These are phyloP conservation scores for Cryptoleucopteryx plumbea DNA, from an alignment of 2,113 vertebrate genomes.

Conservation along the genomic window DNA sequence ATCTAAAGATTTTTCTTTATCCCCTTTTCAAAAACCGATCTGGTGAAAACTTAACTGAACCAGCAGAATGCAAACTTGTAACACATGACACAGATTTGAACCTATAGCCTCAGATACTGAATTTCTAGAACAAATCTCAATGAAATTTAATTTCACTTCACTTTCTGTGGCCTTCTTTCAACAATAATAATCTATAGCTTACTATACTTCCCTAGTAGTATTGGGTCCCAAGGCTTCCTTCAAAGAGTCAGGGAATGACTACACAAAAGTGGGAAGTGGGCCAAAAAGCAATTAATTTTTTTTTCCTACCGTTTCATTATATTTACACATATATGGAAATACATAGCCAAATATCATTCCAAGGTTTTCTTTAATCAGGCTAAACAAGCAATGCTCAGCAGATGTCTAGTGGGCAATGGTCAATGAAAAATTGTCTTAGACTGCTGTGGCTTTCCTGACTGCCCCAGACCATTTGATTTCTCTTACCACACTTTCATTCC, in stretches of 20 bases:
- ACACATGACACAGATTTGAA: not conserved
- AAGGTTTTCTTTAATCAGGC: not conserved
- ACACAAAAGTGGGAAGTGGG: not conserved
- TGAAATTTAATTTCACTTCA: not conserved
- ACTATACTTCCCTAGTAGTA: not conserved
- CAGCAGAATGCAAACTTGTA: not conserved
- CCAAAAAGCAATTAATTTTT: conserved; percentile 1
- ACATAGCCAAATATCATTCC: not conserved
- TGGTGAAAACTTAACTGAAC: not conserved
- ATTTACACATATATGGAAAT: conserved; percentile 1
- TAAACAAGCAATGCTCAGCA: not conserved
- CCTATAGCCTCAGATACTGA: not conserved
- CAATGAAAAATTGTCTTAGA: not conserved
- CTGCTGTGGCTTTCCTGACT: not conserved
- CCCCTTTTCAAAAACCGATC: not conserved
- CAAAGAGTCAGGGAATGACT: not conserved
- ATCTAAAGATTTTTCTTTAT: not conserved
- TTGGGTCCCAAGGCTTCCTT: not conserved
- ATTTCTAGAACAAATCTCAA: not conserved
- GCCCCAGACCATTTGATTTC: not conserved
- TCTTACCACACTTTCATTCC: not conserved
- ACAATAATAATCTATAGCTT: not conserved
- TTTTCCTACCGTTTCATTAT: not conserved
- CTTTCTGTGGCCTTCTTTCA: not conserved
- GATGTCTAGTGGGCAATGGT: not conserved